These are phyloP conservation scores for Heterocephalus glaber DNA, from an alignment of 2,113 vertebrate genomes.

Conservation along the genomic window DNA sequence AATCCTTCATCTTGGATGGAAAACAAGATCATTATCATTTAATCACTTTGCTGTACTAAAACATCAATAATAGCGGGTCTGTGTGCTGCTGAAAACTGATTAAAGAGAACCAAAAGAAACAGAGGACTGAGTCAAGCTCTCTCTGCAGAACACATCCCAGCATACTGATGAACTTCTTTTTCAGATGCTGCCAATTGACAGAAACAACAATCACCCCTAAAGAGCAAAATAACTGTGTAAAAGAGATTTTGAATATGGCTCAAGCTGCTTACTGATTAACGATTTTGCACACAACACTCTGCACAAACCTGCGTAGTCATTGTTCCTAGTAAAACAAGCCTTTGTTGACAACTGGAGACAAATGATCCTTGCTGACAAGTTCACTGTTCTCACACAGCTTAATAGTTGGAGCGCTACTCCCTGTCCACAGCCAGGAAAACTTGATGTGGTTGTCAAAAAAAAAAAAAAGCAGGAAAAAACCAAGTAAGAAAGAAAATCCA, in stretches of 20 bases:
- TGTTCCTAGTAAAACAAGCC: conserved; percentile 84
- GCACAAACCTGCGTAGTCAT: conserved; percentile 80
- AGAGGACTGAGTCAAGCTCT: conserved; percentile 76
- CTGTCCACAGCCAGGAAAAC: conserved; percentile 60
- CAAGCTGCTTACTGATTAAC: conserved; percentile 87
- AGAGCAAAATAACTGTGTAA: conserved; percentile 83
- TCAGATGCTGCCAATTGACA: conserved; percentile 82
- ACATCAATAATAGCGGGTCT: conserved; percentile 65
- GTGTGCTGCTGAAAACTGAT: conserved; percentile 70
- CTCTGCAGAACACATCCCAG: conserved; percentile 71
- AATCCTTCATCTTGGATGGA: conserved; percentile 65
- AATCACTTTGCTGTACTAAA: conserved; percentile 79
- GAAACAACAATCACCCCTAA: conserved; percentile 80
- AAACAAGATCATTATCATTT: conserved; percentile 78
- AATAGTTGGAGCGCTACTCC: conserved; percentile 66
- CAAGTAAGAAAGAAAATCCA: no score
- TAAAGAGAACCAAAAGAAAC: conserved; percentile 75
- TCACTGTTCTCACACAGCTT: conserved; percentile 84
- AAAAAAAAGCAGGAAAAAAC: background rate
- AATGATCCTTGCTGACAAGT: conserved; percentile 81
- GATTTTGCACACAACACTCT: conserved; percentile 78
- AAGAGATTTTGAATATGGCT: conserved; percentile 83
- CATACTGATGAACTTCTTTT: conserved; percentile 87
- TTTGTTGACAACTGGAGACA: conserved; percentile 82
- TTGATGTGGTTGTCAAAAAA: conserved; percentile 51